Evolutionary conservation across 2,888 invertebrate genomes (phyloP).

Genomic region (Eupeodes latifasciatus): DNA sequence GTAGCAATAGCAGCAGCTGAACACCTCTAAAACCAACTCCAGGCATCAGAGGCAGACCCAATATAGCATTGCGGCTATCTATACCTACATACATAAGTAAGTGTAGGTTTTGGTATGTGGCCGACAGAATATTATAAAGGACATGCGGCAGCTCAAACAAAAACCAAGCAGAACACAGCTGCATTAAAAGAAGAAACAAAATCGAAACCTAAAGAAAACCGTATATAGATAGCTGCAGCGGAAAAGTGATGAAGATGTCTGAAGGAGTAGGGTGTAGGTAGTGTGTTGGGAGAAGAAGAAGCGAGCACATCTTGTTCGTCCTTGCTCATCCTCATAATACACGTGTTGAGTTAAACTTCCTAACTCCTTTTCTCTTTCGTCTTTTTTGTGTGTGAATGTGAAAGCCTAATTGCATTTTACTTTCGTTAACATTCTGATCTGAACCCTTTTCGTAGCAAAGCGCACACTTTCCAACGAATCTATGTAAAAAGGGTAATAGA

Average conservation of each 20-base stretch:
- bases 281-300: not conserved
- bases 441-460: constrained; percentile 43
- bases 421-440: constrained; percentile 34
- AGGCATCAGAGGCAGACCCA: constrained; percentile 32
- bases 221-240: constrained; percentile 36
- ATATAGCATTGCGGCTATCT: constrained; percentile 42
- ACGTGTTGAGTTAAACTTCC: constrained; percentile 63
- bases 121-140: constrained; percentile 55
- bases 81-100: not conserved
- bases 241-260: constrained; percentile 37
- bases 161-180: constrained; percentile 54
- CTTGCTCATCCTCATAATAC: constrained; percentile 44
- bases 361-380: not conserved
- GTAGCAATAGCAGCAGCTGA: constrained; percentile 49
- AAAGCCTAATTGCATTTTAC: constrained; percentile 72
- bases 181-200: constrained; percentile 40
- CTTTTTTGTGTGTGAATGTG: constrained; percentile 53
- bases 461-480: constrained; percentile 46
- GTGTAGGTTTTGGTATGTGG: constrained; percentile 14
- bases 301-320: constrained; percentile 34
- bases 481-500: constrained; percentile 29
- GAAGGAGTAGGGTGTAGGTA: not conserved
- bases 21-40: constrained; percentile 63
- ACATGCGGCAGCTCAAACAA: constrained; percentile 64
- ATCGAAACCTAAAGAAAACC: constrained; percentile 1